Evolutionary conservation across 2,888 invertebrate species (phyloP).

Genomic region (Troilus luridus): DNA sequence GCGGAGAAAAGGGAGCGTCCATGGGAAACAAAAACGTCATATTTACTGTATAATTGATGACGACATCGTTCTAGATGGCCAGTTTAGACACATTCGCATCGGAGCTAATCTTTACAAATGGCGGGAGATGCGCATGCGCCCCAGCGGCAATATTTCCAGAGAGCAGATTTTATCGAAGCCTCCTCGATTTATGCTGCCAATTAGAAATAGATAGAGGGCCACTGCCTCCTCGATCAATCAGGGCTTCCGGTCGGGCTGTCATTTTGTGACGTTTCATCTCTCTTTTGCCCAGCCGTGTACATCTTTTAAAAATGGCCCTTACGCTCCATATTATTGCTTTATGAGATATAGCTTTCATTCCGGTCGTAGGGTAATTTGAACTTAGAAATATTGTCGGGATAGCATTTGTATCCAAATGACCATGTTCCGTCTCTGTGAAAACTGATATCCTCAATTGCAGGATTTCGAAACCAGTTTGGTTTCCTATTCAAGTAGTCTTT

Average conservation of each 20-base stretch:
- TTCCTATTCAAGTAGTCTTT: no score
- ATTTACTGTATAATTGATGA: conserved; percentile 42
- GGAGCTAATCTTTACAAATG: conserved; percentile 56
- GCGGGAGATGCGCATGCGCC: neutral
- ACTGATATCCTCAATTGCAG: no score
- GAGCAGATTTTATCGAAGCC: conserved; percentile 55
- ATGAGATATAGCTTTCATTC: neutral
- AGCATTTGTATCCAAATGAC: neutral
- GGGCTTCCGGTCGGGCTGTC: neutral
- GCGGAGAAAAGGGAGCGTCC: neutral
- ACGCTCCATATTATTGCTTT: conserved; percentile 23
- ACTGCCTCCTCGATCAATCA: conserved; percentile 16
- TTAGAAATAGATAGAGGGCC: conserved; percentile 58
- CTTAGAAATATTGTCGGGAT: neutral
- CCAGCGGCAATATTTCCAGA: conserved; percentile 11
- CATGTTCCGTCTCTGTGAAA: no score
- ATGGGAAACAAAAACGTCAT: conserved; percentile 24
- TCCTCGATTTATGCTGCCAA: conserved; percentile 58
- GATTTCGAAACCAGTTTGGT: no score
- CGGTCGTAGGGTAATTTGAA: neutral
- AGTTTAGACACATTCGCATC: conserved; percentile 53
- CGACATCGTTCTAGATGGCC: conserved; percentile 45
- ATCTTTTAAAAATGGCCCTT: conserved; percentile 29
- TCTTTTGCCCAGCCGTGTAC: neutral
- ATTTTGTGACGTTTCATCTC: conserved; percentile 43